These are phyloP conservation scores for Phengaris arion DNA, from an alignment of 2,888 invertebrate species.

Conservation along the genomic window DNA sequence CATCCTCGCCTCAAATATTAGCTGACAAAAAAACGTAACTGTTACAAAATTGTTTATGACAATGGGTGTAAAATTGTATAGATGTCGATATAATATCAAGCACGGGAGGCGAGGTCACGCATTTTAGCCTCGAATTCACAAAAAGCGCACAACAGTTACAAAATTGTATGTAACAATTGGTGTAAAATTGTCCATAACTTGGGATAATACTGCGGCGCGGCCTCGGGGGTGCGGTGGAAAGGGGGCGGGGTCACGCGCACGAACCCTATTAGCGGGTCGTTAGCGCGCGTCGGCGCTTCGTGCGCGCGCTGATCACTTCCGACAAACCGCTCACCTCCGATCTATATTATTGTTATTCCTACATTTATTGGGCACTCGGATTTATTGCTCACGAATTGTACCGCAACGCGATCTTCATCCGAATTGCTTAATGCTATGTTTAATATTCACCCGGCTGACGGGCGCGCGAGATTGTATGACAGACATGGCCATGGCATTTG, in stretches of 20 bases:
- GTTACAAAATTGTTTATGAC: conserved; percentile 19
- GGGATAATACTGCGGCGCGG: conserved; percentile 55
- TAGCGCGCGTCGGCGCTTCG: conserved; percentile 66
- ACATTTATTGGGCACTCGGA: conserved; percentile 38
- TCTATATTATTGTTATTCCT: conserved; percentile 41
- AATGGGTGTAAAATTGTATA: conserved; percentile 9
- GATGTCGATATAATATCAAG: conserved; percentile 4
- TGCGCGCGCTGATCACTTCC: conserved; percentile 72
- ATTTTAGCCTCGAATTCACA: conserved; percentile 10
- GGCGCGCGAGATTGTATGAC: background rate
- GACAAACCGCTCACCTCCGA: conserved; percentile 47
- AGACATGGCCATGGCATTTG: background rate
- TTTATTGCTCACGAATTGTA: conserved; percentile 41
- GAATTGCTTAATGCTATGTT: conserved; percentile 29
- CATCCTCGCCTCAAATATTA: conserved; percentile 17
- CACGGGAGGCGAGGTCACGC: conserved; percentile 14
- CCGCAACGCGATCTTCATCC: conserved; percentile 39
- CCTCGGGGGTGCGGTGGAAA: conserved; percentile 36
- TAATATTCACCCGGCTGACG: conserved; percentile 11
- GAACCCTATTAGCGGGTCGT: conserved; percentile 72
- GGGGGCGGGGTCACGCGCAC: conserved; percentile 66
- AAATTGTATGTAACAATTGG: conserved; percentile 19
- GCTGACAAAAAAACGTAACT: conserved; percentile 12
- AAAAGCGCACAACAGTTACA: conserved; percentile 19
- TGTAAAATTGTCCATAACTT: conserved; percentile 45